Percentiles rank a stretch among this genome's conserved stretches.
Evolutionary conservation across 1,140 invertebrate species (phyloP).

Genomic region (Epicauta chinensis): DNA sequence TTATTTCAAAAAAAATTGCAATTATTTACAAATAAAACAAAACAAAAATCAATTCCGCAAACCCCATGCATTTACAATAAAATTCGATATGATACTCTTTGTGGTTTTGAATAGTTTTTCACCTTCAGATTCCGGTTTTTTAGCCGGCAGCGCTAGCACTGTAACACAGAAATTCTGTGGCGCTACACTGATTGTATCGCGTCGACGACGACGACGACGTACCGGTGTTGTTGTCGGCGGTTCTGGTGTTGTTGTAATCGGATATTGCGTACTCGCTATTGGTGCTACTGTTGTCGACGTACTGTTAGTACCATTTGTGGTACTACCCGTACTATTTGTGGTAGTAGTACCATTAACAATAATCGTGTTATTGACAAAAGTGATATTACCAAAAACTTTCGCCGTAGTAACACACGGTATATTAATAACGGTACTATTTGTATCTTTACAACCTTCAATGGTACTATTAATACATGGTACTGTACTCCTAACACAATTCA

Average conservation of each 20-base stretch:
- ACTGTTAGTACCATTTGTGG: neutral
- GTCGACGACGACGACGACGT: neutral
- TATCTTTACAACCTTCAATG: constrained; percentile 10
- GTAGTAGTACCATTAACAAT: neutral
- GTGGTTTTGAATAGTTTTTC: constrained; percentile 13
- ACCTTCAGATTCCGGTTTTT: constrained; percentile 14
- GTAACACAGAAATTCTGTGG: constrained; percentile 19
- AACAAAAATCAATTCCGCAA: neutral
- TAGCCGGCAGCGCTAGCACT: constrained; percentile 18
- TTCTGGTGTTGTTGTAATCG: constrained; percentile 3
- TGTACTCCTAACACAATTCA: constrained; percentile 14
- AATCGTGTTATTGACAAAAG: constrained; percentile 12
- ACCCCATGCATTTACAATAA: constrained; percentile 6
- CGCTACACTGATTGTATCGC: neutral
- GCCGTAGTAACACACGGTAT: constrained; percentile 19
- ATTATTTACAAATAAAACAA: neutral
- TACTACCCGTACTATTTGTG: neutral
- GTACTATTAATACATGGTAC: constrained; percentile 15
- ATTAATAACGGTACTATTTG: constrained; percentile 11
- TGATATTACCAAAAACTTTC: constrained; percentile 8
- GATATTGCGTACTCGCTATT: neutral
- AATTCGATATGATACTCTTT: constrained; percentile 13
- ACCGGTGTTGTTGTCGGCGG: constrained; percentile 2
- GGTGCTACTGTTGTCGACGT: neutral
- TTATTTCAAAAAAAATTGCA: too few relatives aligned